These are phyloP conservation scores for Chrysochloris asiatica DNA, from an alignment of 2,113 vertebrate genomes.

Conservation along the genomic window DNA sequence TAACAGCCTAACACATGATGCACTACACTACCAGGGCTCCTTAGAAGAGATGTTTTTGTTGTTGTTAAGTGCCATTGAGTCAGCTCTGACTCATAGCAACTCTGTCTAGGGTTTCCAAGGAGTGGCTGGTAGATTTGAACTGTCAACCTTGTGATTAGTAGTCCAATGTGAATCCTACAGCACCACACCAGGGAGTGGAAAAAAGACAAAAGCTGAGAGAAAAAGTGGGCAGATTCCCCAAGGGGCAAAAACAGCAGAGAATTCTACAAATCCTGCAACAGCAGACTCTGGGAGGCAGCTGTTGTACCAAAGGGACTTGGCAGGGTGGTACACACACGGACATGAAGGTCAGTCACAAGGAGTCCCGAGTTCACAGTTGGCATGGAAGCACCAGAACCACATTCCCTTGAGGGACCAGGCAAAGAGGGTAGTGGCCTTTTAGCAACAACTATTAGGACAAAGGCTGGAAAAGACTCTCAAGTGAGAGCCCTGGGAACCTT, in stretches of 20 bases:
- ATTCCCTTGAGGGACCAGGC: neutral
- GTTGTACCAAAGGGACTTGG: neutral
- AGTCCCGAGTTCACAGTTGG: neutral
- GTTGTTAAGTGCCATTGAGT: no score
- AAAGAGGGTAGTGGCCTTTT: neutral
- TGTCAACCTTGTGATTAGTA: no score
- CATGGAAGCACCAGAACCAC: neutral
- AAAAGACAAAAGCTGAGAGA: neutral
- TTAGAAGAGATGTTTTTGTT: no score
- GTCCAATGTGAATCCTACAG: no score
- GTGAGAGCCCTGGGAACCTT: neutral
- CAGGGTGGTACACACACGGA: accelerated
- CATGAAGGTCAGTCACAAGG: neutral
- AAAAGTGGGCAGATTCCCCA: neutral
- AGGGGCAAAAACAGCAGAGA: neutral
- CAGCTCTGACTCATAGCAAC: no score
- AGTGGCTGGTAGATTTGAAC: no score
- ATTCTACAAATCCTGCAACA: neutral
- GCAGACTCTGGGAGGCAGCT: neutral
- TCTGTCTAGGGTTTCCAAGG: no score
- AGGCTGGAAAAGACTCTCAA: neutral
- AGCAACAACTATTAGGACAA: neutral
- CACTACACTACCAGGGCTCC: no score
- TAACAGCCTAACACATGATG: no score
- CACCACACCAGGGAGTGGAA: neutral